Percentiles rank a stretch among this genome's conserved stretches.
Evolutionary conservation across 2,797 vertebrate species (phyloP).

Genomic region (Syncerus caffer): DNA sequence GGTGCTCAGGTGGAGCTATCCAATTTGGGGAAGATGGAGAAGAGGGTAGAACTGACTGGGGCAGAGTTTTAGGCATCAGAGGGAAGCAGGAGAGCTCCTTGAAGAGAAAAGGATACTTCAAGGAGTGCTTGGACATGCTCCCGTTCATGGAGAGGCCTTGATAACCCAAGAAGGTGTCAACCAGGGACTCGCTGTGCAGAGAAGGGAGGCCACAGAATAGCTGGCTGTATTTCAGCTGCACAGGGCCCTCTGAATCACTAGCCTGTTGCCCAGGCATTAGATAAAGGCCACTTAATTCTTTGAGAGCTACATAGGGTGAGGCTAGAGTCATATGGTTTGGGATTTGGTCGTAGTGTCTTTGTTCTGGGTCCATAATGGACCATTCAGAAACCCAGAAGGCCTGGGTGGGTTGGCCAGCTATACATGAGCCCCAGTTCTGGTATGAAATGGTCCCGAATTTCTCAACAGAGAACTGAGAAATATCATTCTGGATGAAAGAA

Average conservation of each 20-base stretch:
- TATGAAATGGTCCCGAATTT: neutral
- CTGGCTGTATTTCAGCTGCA: constrained; percentile 38
- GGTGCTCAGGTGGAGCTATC: neutral
- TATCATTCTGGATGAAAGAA: neutral
- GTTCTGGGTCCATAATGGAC: neutral
- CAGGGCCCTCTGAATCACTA: neutral
- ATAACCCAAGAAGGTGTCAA: neutral
- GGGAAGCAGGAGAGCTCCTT: neutral
- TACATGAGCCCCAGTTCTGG: neutral
- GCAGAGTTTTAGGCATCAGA: neutral
- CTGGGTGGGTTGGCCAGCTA: neutral
- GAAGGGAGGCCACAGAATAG: constrained; percentile 67
- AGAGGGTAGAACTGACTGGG: neutral
- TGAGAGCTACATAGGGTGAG: neutral
- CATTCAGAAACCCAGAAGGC: constrained; percentile 62
- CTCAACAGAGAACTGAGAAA: neutral
- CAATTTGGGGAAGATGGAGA: neutral
- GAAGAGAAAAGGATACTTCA: neutral
- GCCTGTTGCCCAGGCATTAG: neutral
- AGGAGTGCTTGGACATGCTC: neutral
- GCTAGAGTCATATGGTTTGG: neutral
- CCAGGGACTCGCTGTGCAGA: constrained; percentile 70
- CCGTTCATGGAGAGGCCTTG: neutral
- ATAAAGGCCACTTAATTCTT: neutral
- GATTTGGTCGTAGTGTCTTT: neutral